Percentiles rank a stretch among this genome's conserved stretches.
phyloP scores from a whole-genome alignment of 1,140 invertebrate genomes.

The Hormaphis cornu region DNA sequence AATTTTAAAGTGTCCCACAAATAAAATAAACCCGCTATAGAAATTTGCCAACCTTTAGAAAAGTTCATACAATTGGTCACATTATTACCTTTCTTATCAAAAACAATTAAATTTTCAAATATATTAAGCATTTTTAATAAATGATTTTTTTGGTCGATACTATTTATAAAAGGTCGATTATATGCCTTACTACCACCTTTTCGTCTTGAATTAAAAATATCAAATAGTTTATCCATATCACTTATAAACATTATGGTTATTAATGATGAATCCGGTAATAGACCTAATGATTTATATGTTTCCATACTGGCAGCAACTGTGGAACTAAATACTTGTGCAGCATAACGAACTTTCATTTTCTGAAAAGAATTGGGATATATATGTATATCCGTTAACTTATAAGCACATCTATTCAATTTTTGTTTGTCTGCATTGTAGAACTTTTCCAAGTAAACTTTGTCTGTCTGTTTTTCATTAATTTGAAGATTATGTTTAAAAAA shows the following conservation, averaged over 20 bases:
- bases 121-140: background rate
- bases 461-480: background rate
- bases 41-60: no score
- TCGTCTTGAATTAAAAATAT: background rate
- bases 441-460: background rate
- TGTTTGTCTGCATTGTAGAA: background rate
- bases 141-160: background rate
- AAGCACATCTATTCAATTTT: background rate
- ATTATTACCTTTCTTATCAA: background rate
- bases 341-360: background rate
- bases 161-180: constrained; percentile 1
- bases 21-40: no score
- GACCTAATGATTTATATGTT: no score
- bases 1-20: no score
- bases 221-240: background rate
- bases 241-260: background rate
- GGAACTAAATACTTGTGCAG: background rate
- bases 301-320: background rate
- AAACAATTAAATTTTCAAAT: background rate
- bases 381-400: background rate
- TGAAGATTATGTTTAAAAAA: background rate
- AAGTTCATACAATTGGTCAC: no score
- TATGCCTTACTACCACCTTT: background rate
- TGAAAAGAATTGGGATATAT: background rate
- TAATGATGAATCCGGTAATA: background rate